A percentile compares a stretch with the other conserved stretches of the same genome.
Evolutionary conservation across 2,888 invertebrate genomes (phyloP).

Genomic region (Ernsta delagoae): DNA sequence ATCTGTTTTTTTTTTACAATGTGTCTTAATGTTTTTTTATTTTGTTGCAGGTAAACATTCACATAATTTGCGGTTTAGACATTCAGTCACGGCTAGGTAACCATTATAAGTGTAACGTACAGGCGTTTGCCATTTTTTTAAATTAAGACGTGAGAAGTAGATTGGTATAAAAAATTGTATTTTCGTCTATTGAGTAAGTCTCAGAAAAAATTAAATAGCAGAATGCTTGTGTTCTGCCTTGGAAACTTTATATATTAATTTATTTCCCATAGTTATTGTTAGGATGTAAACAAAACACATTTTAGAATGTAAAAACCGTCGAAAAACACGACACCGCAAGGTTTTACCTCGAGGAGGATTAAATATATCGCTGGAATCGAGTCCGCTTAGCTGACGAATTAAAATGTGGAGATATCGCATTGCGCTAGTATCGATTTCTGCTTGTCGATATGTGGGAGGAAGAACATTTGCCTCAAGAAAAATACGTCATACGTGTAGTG

Average conservation of each 20-base stretch:
- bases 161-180: neutral
- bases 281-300: neutral
- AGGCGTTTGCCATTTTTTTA: neutral
- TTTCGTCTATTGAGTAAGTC: no score
- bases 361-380: conserved; percentile 3
- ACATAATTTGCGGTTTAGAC: conserved; percentile 25
- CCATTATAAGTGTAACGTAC: conserved; percentile 9
- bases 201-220: no score
- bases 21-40: conserved; percentile 38
- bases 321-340: neutral
- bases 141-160: neutral
- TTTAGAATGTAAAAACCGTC: neutral
- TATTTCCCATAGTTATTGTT: neutral
- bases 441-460: conserved; percentile 12
- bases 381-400: conserved; percentile 9
- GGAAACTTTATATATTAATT: no score
- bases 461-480: conserved; percentile 1
- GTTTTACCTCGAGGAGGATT: conserved; percentile 10
- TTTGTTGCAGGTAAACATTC: conserved; percentile 48
- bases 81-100: conserved; percentile 16
- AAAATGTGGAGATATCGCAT: conserved; percentile 9
- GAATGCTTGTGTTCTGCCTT: no score
- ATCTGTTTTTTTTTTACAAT: neutral
- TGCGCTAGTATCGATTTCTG: conserved; percentile 22
- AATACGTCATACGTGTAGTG: neutral